Conservation (phyloP, 2,888 invertebrate species). For the Cheilosia urbana region DNA sequence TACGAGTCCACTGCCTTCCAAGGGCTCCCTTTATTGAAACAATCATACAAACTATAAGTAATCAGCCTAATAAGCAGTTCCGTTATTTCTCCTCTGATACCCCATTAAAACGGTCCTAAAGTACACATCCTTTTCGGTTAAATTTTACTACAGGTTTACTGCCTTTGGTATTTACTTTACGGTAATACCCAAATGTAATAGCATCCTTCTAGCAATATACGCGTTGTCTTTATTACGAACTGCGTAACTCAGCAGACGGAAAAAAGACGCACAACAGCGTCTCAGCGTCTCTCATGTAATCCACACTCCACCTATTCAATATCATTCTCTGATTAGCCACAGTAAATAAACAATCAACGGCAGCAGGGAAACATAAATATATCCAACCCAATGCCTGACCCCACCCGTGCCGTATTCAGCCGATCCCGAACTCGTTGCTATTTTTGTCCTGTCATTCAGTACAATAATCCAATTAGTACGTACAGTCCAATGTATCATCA, state of each 20-base stretch:
- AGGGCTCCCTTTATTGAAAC: background rate
- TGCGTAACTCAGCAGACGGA: background rate
- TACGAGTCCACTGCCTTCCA: no score
- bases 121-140: constrained; percentile 7
- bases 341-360: constrained; percentile 20
- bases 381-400: constrained; percentile 34
- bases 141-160: background rate
- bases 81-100: constrained; percentile 19
- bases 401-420: background rate
- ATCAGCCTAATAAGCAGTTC: constrained; percentile 20
- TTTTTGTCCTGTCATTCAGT: constrained; percentile 26
- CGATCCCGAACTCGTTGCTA: background rate
- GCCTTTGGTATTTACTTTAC: constrained; percentile 4
- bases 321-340: constrained; percentile 19
- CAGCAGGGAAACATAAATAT: constrained; percentile 1
- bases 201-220: background rate
- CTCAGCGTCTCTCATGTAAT: background rate
- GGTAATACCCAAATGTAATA: constrained; percentile 26
- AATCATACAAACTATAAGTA: constrained; percentile 20
- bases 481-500: constrained; percentile 52
- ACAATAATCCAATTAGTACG: constrained; percentile 64
- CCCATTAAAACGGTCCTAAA: constrained; percentile 31
- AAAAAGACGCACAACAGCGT: background rate
- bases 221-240: background rate
- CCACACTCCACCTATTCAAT: constrained; percentile 17